Evolutionary conservation across 2,113 vertebrate species (phyloP).

Genomic region (Brachypodius melanocephalos): DNA sequence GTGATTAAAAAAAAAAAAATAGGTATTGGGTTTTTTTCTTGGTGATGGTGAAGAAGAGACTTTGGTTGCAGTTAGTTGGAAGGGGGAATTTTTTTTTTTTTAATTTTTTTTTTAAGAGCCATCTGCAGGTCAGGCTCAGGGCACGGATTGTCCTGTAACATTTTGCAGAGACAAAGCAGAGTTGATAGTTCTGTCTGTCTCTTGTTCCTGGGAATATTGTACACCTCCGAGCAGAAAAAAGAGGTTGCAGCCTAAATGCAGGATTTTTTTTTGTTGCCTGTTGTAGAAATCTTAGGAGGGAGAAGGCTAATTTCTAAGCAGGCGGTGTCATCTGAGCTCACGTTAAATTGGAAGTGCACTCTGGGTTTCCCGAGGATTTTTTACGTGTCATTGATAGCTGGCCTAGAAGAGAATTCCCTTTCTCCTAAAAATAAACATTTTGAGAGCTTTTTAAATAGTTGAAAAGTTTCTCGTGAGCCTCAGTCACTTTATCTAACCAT

Average conservation of each 20-base stretch:
- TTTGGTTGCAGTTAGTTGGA: constrained; percentile 48
- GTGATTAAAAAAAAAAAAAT: background rate
- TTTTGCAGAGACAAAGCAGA: constrained; percentile 76
- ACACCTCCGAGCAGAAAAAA: constrained; percentile 64
- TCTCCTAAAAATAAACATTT: constrained; percentile 68
- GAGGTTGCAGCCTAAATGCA: constrained; percentile 14
- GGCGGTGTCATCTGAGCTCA: constrained; percentile 64
- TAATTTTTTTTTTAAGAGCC: constrained; percentile 28
- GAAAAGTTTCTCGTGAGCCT: constrained; percentile 49
- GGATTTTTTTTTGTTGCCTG: constrained; percentile 34
- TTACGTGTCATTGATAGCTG: constrained; percentile 64
- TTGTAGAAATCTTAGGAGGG: constrained; percentile 66
- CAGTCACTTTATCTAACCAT: constrained; percentile 20
- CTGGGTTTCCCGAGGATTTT: constrained; percentile 64
- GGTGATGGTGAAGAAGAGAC: background rate
- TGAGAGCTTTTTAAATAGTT: constrained; percentile 62
- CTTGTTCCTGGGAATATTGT: constrained; percentile 65
- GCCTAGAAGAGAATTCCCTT: constrained; percentile 57
- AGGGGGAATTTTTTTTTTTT: background rate
- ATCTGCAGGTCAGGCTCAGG: constrained; percentile 67
- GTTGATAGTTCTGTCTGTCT: constrained; percentile 66
- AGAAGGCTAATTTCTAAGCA: constrained; percentile 55
- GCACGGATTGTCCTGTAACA: constrained; percentile 62
- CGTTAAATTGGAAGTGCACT: constrained; percentile 54
- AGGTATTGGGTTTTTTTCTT: background rate